Conservation (phyloP, 1,140 invertebrate genomes). For the Drosophila bipectinata region DNA sequence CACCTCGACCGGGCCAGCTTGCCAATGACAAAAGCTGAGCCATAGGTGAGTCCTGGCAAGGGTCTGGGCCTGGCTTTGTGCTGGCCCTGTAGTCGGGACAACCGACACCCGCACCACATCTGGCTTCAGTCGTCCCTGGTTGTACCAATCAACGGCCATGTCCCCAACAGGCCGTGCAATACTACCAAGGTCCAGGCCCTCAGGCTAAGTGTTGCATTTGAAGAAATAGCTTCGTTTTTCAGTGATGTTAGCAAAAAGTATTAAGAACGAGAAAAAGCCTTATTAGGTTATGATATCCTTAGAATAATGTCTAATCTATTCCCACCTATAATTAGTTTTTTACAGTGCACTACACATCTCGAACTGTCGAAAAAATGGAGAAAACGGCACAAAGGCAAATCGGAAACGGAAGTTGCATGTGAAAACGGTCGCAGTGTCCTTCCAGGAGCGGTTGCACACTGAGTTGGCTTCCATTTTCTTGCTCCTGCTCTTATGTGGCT, state of each 20-base stretch:
- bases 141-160: slow-evolving; percentile 66
- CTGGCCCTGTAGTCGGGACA: slow-evolving; percentile 12
- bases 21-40: slow-evolving; percentile 17
- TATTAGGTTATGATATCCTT: too few species aligned
- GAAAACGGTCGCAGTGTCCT: slow-evolving; percentile 57
- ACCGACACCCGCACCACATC: slow-evolving; percentile 34
- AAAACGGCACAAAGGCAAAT: slow-evolving; percentile 63
- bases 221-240: neutral
- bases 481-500: neutral
- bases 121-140: slow-evolving; percentile 30
- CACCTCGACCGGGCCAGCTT: slow-evolving; percentile 19
- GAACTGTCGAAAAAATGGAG: slow-evolving; percentile 10
- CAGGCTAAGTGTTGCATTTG: slow-evolving; percentile 50
- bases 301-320: neutral
- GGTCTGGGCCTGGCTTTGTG: slow-evolving; percentile 16
- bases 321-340: neutral
- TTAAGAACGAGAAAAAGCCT: neutral
- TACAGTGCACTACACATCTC: slow-evolving; percentile 7
- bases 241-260: too few species aligned
- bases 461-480: slow-evolving; percentile 40
- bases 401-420: slow-evolving; percentile 78
- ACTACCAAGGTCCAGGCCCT: slow-evolving; percentile 27
- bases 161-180: slow-evolving; percentile 56
- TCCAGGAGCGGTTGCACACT: slow-evolving; percentile 39
- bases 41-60: neutral